Percentiles rank a stretch among this genome's conserved stretches.
Evolutionary conservation across 2,797 vertebrate species (phyloP).

Genomic region (Molossus alvarezi): DNA sequence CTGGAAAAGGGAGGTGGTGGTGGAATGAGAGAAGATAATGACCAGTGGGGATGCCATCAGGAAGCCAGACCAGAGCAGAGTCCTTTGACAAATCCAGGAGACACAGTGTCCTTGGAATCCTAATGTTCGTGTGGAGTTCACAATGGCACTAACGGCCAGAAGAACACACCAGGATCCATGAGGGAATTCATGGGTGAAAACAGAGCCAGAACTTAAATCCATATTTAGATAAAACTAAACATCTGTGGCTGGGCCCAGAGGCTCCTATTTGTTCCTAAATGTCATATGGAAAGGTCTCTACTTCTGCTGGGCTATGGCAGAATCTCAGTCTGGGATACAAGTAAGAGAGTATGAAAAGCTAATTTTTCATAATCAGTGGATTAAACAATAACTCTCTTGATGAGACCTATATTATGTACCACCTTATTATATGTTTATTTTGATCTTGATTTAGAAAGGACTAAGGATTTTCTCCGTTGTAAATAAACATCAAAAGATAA

Average conservation of each 20-base stretch:
- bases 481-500: constrained; percentile 41
- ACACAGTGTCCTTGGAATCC: constrained; percentile 57
- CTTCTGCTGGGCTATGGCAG: neutral
- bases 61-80: neutral
- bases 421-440: constrained; percentile 29
- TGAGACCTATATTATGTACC: neutral
- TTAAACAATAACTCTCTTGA: neutral
- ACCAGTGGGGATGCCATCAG: neutral
- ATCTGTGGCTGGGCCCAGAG: neutral
- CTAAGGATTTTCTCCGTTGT: constrained; percentile 30
- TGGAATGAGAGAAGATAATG: neutral
- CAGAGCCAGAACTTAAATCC: neutral
- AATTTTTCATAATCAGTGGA: neutral
- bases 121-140: constrained; percentile 38
- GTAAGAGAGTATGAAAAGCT: neutral
- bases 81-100: neutral
- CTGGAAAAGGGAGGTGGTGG: constrained; percentile 26
- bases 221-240: constrained; percentile 34
- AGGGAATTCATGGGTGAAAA: constrained; percentile 50
- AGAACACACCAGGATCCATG: neutral
- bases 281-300: neutral
- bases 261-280: constrained; percentile 38
- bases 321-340: neutral
- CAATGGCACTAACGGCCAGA: neutral
- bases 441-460: constrained; percentile 41